Evolutionary conservation across 2,888 invertebrate species (phyloP), one percentile per base, ranked within the genome.

Genomic region (Acheta domesticus): DNA sequence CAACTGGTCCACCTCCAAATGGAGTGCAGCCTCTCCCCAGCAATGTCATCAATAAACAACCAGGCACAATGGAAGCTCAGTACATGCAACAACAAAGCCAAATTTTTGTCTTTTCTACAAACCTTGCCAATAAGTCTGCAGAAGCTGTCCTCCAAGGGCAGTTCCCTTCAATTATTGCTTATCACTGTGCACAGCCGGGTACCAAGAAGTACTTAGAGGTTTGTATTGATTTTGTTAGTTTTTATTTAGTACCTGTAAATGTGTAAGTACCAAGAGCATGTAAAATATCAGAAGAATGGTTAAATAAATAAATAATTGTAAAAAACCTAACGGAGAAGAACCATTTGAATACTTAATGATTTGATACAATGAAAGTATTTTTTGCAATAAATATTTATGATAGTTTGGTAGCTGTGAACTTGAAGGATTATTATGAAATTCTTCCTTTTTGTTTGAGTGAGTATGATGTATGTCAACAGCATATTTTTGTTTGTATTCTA

Each of bases 41-140:
- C 83, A 94, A 94, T 86, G 93, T 94, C 81, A 92, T 94, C 84
- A 92, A 91, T 86, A 94, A 94, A 86, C 93, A 93, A 83, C 88
- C 89, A 83, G 91, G 92, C 83, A 92, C 93, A 82, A 93, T 94
- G 90, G 95, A 95, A 89, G 94, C 94, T 83, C 92, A 93, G 85
- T 94, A 94, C 85, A 93, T 94, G 94, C 96, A 97, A 89, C 97
- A 98, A 88, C 97, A 98, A 88, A 97, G 96, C 88, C 97, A 98
- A 88, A 96, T 98, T 86, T 98, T 97, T 91, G 98, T 98, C 84
- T 98, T 98, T 89, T 96, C 97, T 36, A 98, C 98, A 12, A 89
- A 93, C 84, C 88, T 97, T 87, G 98, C 98, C 5, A 98, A 98
- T 87, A 94, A 96, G 86, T 97, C 97, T 11, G 98, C 98, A 0